phyloP scores from a whole-genome alignment of 2,113 vertebrate species.

The Oriolus oriolus region DNA sequence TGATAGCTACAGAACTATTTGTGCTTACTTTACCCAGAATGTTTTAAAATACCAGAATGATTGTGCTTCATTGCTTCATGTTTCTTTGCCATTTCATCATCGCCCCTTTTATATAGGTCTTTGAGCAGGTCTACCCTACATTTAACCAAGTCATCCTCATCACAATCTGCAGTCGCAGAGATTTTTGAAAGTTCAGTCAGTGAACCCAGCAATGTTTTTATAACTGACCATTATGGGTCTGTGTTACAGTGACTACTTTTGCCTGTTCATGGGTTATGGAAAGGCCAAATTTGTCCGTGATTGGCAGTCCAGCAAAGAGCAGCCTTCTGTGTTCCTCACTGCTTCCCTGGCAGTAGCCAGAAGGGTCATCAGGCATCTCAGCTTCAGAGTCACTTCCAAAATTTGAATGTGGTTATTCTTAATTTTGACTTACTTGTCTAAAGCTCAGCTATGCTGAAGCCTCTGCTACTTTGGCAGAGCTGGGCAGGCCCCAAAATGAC shows the following conservation, averaged over 20 bases:
- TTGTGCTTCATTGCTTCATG: neutral
- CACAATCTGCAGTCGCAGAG: neutral
- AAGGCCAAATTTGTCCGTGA: neutral
- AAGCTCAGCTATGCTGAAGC: neutral
- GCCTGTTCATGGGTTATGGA: neutral
- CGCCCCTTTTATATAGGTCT: neutral
- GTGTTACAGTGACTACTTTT: neutral
- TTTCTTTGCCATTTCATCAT: neutral
- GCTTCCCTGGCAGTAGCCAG: neutral
- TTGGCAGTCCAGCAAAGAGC: neutral
- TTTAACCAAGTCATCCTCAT: neutral
- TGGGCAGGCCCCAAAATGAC: neutral
- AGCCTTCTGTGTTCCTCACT: neutral
- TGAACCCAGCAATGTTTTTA: neutral
- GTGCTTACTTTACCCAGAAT: neutral
- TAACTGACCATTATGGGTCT: neutral
- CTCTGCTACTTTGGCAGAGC: neutral
- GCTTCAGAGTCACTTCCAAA: neutral
- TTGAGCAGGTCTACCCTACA: neutral
- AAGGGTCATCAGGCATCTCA: neutral
- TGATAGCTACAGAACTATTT: neutral
- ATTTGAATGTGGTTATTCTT: neutral
- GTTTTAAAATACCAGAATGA: neutral
- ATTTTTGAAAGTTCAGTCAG: neutral
- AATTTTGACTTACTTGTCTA: neutral